A percentile compares a stretch with the other conserved stretches of the same genome.
Conservation (phyloP, 2,113 vertebrate genomes). For the Symphodus melops region DNA sequence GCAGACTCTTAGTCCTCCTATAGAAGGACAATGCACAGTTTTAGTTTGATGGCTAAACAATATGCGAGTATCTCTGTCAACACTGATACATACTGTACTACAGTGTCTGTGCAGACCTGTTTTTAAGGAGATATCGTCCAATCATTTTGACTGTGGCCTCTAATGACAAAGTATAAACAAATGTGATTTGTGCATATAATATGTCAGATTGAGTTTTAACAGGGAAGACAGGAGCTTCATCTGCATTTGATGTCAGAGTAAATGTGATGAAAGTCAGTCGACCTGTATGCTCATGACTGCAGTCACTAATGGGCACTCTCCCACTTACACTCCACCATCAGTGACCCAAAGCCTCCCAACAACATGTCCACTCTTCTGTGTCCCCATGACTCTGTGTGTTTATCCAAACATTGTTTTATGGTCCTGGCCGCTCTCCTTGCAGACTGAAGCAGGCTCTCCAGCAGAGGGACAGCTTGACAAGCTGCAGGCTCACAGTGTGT, state of each 20-base stretch:
- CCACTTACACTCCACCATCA: background rate
- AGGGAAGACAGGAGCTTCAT: background rate
- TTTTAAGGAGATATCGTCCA: background rate
- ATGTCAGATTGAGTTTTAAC: background rate
- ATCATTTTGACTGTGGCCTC: background rate
- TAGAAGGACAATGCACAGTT: no score
- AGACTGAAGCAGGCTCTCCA: conserved; percentile 1
- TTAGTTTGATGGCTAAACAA: no score
- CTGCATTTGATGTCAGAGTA: background rate
- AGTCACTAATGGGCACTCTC: background rate
- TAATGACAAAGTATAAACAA: no score
- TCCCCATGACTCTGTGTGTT: conserved; percentile 13
- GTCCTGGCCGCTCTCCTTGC: background rate
- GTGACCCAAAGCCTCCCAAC: background rate
- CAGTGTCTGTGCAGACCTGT: no score
- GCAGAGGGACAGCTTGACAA: conserved; percentile 31
- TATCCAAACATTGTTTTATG: conserved; percentile 28
- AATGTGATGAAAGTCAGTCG: background rate
- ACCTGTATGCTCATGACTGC: background rate
- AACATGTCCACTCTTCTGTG: background rate
- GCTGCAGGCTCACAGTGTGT: conserved; percentile 35
- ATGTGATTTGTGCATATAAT: no score
- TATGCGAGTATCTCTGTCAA: no score
- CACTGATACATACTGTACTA: no score
- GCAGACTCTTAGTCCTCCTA: no score